These are phyloP conservation scores for Ptychochromis oligacanthus DNA, from an alignment of 2,113 vertebrate species.

Conservation along the genomic window DNA sequence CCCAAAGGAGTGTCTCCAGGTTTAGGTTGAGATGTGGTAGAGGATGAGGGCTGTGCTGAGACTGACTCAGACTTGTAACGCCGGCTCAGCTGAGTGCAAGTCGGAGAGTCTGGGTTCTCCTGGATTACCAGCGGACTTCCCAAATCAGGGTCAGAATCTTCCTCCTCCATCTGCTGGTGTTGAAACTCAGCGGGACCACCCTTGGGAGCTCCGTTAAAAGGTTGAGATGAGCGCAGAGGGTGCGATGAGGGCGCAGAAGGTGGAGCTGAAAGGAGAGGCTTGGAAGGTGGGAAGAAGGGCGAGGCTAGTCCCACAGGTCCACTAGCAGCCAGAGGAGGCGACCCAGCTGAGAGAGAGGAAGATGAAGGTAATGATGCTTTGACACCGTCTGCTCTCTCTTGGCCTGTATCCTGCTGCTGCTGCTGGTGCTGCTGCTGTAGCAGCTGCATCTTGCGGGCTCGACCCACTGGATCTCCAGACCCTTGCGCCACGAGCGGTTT, in stretches of 20 bases:
- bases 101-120: conserved; percentile 77
- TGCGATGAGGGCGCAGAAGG: conserved; percentile 70
- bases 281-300: conserved; percentile 76
- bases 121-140: conserved; percentile 81
- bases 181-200: conserved; percentile 61
- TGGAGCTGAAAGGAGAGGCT: conserved; percentile 67
- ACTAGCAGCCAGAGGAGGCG: conserved; percentile 58
- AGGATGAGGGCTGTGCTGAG: conserved; percentile 57
- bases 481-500: conserved; percentile 81
- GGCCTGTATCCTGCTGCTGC: conserved; percentile 78
- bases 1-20: conserved; percentile 67
- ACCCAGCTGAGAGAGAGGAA: conserved; percentile 63
- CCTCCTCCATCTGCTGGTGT: conserved; percentile 71
- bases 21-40: conserved; percentile 65
- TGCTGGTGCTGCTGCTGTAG: conserved; percentile 80
- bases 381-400: conserved; percentile 68
- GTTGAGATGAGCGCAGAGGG: conserved; percentile 66
- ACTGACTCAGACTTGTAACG: conserved; percentile 66
- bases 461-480: conserved; percentile 78
- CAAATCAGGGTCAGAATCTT: conserved; percentile 80
- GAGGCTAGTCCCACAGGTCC: conserved; percentile 67
- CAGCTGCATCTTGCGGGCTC: conserved; percentile 81
- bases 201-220: conserved; percentile 75
- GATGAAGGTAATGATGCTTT: conserved; percentile 73
- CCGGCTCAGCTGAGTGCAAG: conserved; percentile 73